phyloP scores from a whole-genome alignment of 64 coral and sea anemone species.

The Montipora cactus region DNA sequence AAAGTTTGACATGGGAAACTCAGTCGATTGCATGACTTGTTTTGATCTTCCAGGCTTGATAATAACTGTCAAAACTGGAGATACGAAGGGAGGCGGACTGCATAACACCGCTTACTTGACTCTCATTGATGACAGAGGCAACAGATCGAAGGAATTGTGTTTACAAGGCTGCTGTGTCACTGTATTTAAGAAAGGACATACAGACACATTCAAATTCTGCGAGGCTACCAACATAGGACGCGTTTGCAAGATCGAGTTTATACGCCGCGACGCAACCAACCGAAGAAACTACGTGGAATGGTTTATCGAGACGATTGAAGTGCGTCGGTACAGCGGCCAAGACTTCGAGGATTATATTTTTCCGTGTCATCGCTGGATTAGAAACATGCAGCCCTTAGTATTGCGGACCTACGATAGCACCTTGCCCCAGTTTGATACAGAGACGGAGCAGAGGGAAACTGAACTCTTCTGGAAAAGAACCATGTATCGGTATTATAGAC shows the following conservation, averaged over 20 bases:
- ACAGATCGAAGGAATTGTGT: slow-evolving; percentile 69
- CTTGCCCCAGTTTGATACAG: slow-evolving; percentile 73
- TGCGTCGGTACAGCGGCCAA: slow-evolving; percentile 61
- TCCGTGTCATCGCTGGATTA: slow-evolving; percentile 88
- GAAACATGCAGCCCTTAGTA: slow-evolving; percentile 63
- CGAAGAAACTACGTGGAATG: slow-evolving; percentile 79
- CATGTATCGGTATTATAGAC: slow-evolving; percentile 82
- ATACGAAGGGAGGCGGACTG: slow-evolving; percentile 79
- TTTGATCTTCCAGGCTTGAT: slow-evolving; percentile 78
- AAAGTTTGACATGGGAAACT: slow-evolving; percentile 76
- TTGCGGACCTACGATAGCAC: slow-evolving; percentile 75
- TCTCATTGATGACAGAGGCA: slow-evolving; percentile 82
- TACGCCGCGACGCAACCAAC: slow-evolving; percentile 68
- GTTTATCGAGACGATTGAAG: slow-evolving; percentile 92
- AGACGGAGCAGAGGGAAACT: slow-evolving; percentile 81
- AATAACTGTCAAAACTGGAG: slow-evolving; percentile 86
- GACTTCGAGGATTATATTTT: slow-evolving; percentile 65
- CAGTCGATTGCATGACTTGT: slow-evolving; percentile 74
- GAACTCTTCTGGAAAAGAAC: slow-evolving; percentile 92
- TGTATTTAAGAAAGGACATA: slow-evolving; percentile 91
- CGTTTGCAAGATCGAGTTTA: slow-evolving; percentile 70
- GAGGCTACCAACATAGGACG: slow-evolving; percentile 54
- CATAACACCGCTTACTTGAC: slow-evolving; percentile 88
- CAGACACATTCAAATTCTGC: slow-evolving; percentile 81
- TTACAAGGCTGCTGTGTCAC: slow-evolving; percentile 82